Evolutionary conservation across 2,797 vertebrate genomes (phyloP), one percentile per base, ranked within the genome.

Genomic region (Atherinosoma microstoma): DNA sequence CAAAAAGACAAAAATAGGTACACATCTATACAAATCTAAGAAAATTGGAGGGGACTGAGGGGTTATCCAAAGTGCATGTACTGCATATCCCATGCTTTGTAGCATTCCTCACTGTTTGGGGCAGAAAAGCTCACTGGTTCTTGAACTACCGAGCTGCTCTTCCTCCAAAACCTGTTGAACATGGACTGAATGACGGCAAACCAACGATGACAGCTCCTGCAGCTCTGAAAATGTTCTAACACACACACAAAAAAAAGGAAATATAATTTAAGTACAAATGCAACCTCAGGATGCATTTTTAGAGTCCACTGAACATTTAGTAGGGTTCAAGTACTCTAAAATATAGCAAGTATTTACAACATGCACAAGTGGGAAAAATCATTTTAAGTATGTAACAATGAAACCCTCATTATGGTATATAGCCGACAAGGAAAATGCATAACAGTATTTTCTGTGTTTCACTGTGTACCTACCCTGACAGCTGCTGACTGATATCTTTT

Each of bases 141-240:
- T 88, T 58, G 34, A 34, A 35, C 30, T 24, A 13, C 94, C 92
- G 1, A 95, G 88, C 24, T 87, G 60, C 12, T 91, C 84, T 68
- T 95, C 94, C 67, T 94, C 94, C 36, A 73, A 12, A 9, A 78
- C 74, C 76, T 91, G 93, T 71, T 93, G 90, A 34, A 85, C 72
- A 9, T 90, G 77, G 67, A 93, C 77, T 0, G 90, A 92, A 71
- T 97, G 95, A 62, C 91, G 94, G 78, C 87, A 94, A 6, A 91
- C 90, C 78, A 95, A 77, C 0, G 87, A 94, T 0, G 95, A 94
- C 64, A 98, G 84, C 73, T 96, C 93, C 85, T 91, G 75, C 42
- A 96, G 90, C 29, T 95, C 86, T 2, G 79, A 86, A 76, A 94
- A 92, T 15, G 73, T 72, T 77, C 96, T 97, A 68, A 1, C 24